Evolutionary conservation across 1,140 invertebrate species (phyloP), one percentile per base, ranked within the genome.

Genomic region (Nautilus pompilius): DNA sequence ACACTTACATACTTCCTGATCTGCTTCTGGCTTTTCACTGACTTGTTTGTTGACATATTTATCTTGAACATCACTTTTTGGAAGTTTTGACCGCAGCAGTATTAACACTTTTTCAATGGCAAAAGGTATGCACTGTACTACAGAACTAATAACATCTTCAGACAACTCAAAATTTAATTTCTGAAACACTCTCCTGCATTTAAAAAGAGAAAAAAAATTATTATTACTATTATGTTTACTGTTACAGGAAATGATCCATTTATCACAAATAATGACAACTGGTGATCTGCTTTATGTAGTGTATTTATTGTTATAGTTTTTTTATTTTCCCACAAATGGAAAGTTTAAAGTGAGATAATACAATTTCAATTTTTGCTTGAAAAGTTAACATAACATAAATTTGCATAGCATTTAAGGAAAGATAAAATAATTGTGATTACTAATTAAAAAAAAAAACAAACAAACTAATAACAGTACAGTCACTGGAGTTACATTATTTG

Each of bases 171-270:
- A 79, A 30, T 73, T 65, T 60, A 80, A 56, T 49, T 75, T 73
- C n/a, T 45, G 49, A 60, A 80, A 80, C 5, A 79, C 77, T 72
- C 78, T 76, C 62, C 80, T 79, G 68, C 41, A 58, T 59, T 36
- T 30, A 36, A 45, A 24, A 59, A 34, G n/a, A 41, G 13, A 41
- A 41, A 41, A n/a, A 15, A 41, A 41, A 41, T 15, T 41, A 41
- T 41, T 15, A 41, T 15, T n/a, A n/a, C n/a, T n/a, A n/a, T 17
- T 34, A 57, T 34, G 34, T 57, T 24, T 22, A 8, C 20, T 34
- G 26, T 13, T 57, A 45, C 8, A 34, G 5, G 24, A 34, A 58
- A 34, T 30, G n/a, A 36, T 8, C 46, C n/a, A 58, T 46, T 1
- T 45, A 32, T 59, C 2, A 51, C 22, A 51, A 22, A n/a, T n/a